A percentile compares a stretch with the other conserved stretches of the same genome.
Evolutionary conservation across 2,113 vertebrate genomes (phyloP).

Genomic region (Rhea pennata): DNA sequence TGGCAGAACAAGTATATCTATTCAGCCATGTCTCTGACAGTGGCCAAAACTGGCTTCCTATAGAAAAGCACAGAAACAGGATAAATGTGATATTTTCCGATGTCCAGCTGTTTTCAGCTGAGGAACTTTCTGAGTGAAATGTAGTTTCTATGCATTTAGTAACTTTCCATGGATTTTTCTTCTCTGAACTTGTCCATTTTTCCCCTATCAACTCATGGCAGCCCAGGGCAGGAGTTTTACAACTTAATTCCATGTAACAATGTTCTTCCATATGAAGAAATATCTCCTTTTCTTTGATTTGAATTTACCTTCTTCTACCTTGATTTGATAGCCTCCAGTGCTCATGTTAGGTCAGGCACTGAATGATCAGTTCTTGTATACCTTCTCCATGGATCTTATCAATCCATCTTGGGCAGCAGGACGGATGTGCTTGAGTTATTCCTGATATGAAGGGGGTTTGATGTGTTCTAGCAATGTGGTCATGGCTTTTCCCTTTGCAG

Average conservation of each 20-base stretch:
- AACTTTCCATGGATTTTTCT: not conserved
- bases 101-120: not conserved
- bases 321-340: not conserved
- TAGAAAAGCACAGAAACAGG: not conserved
- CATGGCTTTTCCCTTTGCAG: not conserved
- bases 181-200: not conserved
- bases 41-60: not conserved
- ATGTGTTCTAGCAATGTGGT: too few relatives aligned
- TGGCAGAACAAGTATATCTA: not conserved
- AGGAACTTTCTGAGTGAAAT: not conserved
- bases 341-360: not conserved
- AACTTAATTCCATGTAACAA: fast-evolving
- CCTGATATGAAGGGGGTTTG: not conserved
- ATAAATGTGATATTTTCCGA: not conserved
- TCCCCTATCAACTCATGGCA: not conserved
- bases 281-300: not conserved
- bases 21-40: not conserved
- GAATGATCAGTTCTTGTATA: not conserved
- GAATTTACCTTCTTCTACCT: not conserved
- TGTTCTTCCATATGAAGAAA: not conserved
- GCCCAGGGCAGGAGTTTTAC: not conserved
- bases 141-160: not conserved
- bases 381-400: not conserved
- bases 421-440: not conserved
- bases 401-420: not conserved